Base-by-base conservation (phyloP, 2,113 vertebrate species). In the Leptobrachium leishanense region DNA sequence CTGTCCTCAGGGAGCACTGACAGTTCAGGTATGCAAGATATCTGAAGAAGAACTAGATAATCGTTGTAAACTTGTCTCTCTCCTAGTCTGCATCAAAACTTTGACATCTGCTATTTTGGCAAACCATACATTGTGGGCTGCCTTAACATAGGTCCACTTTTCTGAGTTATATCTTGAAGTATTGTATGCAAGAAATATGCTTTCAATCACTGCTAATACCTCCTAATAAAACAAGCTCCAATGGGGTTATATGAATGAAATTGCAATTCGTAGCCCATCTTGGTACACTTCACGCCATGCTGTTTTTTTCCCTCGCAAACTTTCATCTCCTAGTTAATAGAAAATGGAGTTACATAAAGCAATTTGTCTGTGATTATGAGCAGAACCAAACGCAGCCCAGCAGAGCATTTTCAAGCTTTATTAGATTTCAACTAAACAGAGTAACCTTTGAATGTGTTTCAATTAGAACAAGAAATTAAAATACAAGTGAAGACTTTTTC, bases 321-420 rank as follows among this genome's bases (percentile, higher is more conserved):
- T 43, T 76, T 76, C 74, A 76, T 76, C 74, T 76, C 39, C 64
- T 76, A 54, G 43, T 55, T 68, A 68, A 76, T 68, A 62, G 79
- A 81, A 78, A 85, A 81, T 53, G 73, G 68, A 84, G 81, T 10
- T 63, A 74, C 55, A 84, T 83, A 82, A 84, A 81, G 15, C 65
- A 86, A 77, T 59, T 68, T 73, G 44, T 83, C 50, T 83, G 5
- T 57, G 71, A 76, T 82, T 75, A 82, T 74, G 13, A 82, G 55
- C 41, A 82, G 39, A 81, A 73, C 78, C 62, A 66, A 62, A 84
- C 39, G 54, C 64, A 43, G 77, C 40, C 54, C 81, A 2, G 75
- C 57, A 76, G 62, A 81, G 81, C 74, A 82, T 46, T 68, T 2
- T 13, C 43, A 86, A 83, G 79, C 2, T 11, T 72, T 82, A 73